Evolutionary conservation across 2,797 vertebrate species (phyloP).

Genomic region (Pogonophryne albipinna): DNA sequence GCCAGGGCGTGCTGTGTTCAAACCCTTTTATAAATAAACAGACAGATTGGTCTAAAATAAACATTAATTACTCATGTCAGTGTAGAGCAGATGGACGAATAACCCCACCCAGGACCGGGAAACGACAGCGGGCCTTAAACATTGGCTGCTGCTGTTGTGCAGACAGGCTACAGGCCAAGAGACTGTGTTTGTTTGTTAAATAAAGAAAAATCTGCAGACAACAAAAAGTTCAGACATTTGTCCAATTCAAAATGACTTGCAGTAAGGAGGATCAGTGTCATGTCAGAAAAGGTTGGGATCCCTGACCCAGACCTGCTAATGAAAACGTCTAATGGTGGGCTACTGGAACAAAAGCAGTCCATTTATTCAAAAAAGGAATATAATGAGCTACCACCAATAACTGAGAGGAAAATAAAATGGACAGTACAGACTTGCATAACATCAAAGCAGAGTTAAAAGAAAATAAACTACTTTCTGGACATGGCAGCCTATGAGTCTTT

Average conservation of each 20-base stretch:
- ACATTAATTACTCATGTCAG: conserved; percentile 60
- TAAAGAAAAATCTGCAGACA: conserved; percentile 16
- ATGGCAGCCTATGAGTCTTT: conserved; percentile 41
- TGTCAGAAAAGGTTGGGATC: not conserved
- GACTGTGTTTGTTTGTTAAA: conserved; percentile 22
- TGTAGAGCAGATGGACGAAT: conserved; percentile 53
- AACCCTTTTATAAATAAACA: conserved; percentile 77
- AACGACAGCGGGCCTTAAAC: conserved; percentile 44
- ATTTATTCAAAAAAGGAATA: conserved; percentile 17
- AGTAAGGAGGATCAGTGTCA: not conserved
- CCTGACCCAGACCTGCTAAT: conserved; percentile 42
- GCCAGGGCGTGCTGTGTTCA: conserved; percentile 60
- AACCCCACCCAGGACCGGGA: conserved; percentile 59
- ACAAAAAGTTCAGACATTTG: conserved; percentile 7
- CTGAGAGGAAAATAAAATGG: conserved; percentile 27
- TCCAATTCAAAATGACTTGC: not conserved
- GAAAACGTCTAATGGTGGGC: conserved; percentile 32
- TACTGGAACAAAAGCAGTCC: conserved; percentile 47
- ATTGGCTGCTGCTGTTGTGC: conserved; percentile 35
- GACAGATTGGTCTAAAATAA: conserved; percentile 72
- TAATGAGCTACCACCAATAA: conserved; percentile 26
- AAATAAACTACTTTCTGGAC: conserved; percentile 26
- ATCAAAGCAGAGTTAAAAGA: conserved; percentile 29
- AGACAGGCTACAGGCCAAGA: conserved; percentile 33
- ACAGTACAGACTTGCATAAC: conserved; percentile 15